These are phyloP conservation scores for Stichodactyla mertensii DNA, from an alignment of 64 coral and sea anemone genomes.

Conservation along the genomic window DNA sequence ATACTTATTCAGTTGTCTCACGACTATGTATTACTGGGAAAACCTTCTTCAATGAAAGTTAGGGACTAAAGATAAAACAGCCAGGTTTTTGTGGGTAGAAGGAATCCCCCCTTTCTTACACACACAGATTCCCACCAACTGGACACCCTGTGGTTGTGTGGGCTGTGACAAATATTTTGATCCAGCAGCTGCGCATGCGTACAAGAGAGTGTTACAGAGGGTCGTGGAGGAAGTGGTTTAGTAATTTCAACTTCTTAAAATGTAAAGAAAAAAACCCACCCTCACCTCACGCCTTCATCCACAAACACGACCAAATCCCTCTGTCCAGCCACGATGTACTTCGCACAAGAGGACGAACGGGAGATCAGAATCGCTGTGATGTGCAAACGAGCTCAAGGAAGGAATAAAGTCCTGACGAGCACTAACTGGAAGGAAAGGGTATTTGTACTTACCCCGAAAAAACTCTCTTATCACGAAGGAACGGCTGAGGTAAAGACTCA, in stretches of 20 bases:
- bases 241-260: neutral
- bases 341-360: constrained; percentile 68
- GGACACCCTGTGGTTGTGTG: neutral
- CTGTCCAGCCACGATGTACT: constrained; percentile 57
- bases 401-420: constrained; percentile 79
- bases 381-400: constrained; percentile 89
- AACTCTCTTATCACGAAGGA: constrained; percentile 82
- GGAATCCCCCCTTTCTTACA: neutral
- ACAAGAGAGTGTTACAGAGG: neutral
- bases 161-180: neutral
- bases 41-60: too few species aligned
- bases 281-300: neutral
- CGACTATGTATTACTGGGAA: too few species aligned
- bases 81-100: too few species aligned
- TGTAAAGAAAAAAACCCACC: neutral
- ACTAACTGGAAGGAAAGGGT: constrained; percentile 94
- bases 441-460: constrained; percentile 92
- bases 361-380: constrained; percentile 72
- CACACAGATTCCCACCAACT: neutral
- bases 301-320: neutral
- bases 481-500: constrained; percentile 60
- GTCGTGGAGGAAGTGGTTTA: neutral
- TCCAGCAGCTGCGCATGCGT: neutral
- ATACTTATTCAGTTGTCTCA: too few species aligned
- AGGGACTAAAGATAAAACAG: too few species aligned